phyloP scores from a whole-genome alignment of 2,888 invertebrate genomes.

The Agrochola lota region DNA sequence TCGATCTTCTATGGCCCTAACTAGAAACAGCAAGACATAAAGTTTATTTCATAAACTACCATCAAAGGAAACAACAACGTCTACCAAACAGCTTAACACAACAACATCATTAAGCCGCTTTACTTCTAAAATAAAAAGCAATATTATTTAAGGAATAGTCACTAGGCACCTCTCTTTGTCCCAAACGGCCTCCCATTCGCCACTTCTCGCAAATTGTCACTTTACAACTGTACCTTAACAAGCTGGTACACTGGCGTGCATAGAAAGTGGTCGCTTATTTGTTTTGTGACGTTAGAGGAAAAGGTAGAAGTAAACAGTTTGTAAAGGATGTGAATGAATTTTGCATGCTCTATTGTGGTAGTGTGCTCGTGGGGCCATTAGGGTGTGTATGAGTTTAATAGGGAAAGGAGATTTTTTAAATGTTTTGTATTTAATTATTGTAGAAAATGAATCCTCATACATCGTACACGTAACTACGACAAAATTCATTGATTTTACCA shows the following conservation, averaged over 20 bases:
- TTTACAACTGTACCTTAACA: slow-evolving; percentile 63
- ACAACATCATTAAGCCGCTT: slow-evolving; percentile 9
- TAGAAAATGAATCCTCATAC: neutral
- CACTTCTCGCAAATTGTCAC: slow-evolving; percentile 66
- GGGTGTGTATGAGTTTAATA: neutral
- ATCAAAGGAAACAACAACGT: neutral
- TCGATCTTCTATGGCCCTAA: neutral
- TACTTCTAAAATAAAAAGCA: slow-evolving; percentile 51
- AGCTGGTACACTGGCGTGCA: slow-evolving; percentile 62
- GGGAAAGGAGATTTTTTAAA: no score
- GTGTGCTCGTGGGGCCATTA: slow-evolving; percentile 5
- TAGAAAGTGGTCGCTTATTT: slow-evolving; percentile 52
- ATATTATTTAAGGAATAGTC: slow-evolving; percentile 49
- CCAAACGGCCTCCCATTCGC: slow-evolving; percentile 48
- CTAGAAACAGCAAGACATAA: neutral
- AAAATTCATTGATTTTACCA: neutral
- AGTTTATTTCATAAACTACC: neutral
- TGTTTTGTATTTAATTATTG: no score
- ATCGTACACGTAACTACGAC: neutral
- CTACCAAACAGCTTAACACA: neutral
- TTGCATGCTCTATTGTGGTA: slow-evolving; percentile 38
- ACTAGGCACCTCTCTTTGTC: slow-evolving; percentile 49
- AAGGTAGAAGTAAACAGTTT: slow-evolving; percentile 20
- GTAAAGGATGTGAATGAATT: slow-evolving; percentile 28
- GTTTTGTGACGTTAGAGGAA: slow-evolving; percentile 36